Percentiles rank a stretch among this genome's conserved stretches.
phyloP scores from a whole-genome alignment of 2,888 invertebrate species.

The Amblyteles armatorius region DNA sequence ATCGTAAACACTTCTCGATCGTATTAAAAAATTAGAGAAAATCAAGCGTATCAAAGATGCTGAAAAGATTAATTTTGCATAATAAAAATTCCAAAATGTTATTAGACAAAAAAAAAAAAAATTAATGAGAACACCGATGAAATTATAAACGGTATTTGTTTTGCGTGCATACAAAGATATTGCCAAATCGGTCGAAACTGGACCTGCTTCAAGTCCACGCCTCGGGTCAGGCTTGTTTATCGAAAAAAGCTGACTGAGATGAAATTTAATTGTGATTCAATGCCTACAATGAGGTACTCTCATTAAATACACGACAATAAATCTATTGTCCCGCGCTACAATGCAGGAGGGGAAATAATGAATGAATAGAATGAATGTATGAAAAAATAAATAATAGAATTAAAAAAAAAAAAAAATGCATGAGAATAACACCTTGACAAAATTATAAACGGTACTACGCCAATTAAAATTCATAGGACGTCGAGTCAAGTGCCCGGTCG shows the following conservation, averaged over 20 bases:
- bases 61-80: too few species aligned
- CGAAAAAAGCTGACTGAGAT: not conserved
- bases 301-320: not conserved
- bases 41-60: too few species aligned
- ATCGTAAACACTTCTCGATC: too few species aligned
- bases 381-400: not conserved
- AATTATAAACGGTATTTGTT: slow-evolving; percentile 39
- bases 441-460: slow-evolving; percentile 50
- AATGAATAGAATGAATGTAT: slow-evolving; percentile 24
- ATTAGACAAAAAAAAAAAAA: not conserved
- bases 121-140: slow-evolving; percentile 50
- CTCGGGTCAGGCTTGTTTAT: not conserved
- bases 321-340: slow-evolving; percentile 12
- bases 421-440: slow-evolving; percentile 58
- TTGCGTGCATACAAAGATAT: too few species aligned
- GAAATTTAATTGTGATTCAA: not conserved
- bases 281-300: slow-evolving; percentile 2
- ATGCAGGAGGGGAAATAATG: slow-evolving; percentile 6
- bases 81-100: too few species aligned
- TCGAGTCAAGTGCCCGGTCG: slow-evolving; percentile 47
- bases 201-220: not conserved
- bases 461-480: slow-evolving; percentile 61
- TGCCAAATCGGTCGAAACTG: not conserved
- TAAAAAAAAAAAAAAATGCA: slow-evolving; percentile 15
- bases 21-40: too few species aligned